Evolutionary conservation across 2,113 vertebrate genomes (phyloP).

Genomic region (Chitala chitala): DNA sequence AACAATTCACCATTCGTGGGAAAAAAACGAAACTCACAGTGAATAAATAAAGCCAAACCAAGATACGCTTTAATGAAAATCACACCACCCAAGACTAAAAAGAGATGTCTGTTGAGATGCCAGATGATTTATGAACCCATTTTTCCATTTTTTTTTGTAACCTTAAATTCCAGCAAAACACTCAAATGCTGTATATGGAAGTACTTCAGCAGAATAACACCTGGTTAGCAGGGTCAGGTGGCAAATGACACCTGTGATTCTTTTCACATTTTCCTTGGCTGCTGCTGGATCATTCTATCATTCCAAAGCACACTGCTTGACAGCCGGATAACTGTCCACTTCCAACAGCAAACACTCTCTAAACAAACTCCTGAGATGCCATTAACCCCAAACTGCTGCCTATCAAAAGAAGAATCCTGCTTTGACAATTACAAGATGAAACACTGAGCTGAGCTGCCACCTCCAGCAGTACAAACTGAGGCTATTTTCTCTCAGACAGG

Average conservation of each 20-base stretch:
- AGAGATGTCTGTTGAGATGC: constrained; percentile 1
- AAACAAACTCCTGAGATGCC: not conserved
- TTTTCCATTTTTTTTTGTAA: constrained; percentile 14
- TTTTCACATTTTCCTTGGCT: too few relatives aligned
- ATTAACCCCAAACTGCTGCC: not conserved
- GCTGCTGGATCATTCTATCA: too few relatives aligned
- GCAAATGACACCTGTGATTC: too few relatives aligned
- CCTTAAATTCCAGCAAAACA: too few relatives aligned
- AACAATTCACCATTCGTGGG: constrained; percentile 8
- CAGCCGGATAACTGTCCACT: not conserved
- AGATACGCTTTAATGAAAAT: constrained; percentile 7
- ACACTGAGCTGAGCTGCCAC: not conserved
- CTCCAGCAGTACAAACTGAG: not conserved
- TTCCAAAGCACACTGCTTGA: too few relatives aligned
- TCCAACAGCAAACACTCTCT: not conserved
- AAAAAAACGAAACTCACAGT: constrained; percentile 6
- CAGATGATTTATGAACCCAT: constrained; percentile 11
- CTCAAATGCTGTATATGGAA: too few relatives aligned
- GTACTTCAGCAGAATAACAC: too few relatives aligned
- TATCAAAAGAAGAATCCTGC: not conserved
- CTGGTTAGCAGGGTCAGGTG: too few relatives aligned
- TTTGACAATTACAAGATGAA: not conserved
- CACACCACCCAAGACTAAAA: constrained; percentile 8
- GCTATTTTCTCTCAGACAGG: too few relatives aligned
- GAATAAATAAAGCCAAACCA: constrained; percentile 3